Evolutionary conservation across 2,888 invertebrate genomes (phyloP).

Genomic region (Andrena flavipes): DNA sequence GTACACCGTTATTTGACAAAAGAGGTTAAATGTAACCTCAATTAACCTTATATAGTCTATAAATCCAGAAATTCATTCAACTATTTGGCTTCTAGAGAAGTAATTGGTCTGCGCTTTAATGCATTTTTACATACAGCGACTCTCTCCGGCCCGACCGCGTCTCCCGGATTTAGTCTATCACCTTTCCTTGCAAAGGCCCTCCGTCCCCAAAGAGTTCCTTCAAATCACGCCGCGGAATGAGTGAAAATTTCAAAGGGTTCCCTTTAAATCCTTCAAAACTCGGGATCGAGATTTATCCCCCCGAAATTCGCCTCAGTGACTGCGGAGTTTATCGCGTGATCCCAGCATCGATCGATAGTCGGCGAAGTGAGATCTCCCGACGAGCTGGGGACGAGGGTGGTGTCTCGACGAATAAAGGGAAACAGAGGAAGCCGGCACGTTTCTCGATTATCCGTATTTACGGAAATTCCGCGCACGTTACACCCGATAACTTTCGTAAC

Average conservation of each 20-base stretch:
- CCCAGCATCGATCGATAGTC: constrained; percentile 33
- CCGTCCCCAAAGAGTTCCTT: too few species aligned
- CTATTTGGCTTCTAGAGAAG: too few species aligned
- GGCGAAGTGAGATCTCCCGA: constrained; percentile 1
- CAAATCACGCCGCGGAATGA: too few species aligned
- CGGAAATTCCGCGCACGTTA: constrained; percentile 79
- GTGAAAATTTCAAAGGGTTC: background rate
- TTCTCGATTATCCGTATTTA: constrained; percentile 77
- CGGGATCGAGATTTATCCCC: background rate
- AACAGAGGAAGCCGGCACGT: constrained; percentile 64
- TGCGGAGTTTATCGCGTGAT: constrained; percentile 18
- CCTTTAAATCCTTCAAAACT: background rate
- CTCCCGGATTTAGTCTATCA: too few species aligned
- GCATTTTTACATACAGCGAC: too few species aligned
- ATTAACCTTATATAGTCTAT: too few species aligned
- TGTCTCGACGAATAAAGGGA: constrained; percentile 48
- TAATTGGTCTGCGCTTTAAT: too few species aligned
- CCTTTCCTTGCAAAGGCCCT: too few species aligned
- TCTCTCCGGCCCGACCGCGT: too few species aligned
- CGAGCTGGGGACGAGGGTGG: background rate
- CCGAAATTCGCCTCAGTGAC: background rate
- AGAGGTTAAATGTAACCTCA: too few species aligned
- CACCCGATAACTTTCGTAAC: constrained; percentile 79
- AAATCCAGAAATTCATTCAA: too few species aligned
- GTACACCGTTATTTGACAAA: too few species aligned